Percentiles rank a stretch among this genome's conserved stretches.
These are phyloP conservation scores for Stenodema calcarata DNA, from an alignment of 2,888 invertebrate genomes.

Conservation along the genomic window DNA sequence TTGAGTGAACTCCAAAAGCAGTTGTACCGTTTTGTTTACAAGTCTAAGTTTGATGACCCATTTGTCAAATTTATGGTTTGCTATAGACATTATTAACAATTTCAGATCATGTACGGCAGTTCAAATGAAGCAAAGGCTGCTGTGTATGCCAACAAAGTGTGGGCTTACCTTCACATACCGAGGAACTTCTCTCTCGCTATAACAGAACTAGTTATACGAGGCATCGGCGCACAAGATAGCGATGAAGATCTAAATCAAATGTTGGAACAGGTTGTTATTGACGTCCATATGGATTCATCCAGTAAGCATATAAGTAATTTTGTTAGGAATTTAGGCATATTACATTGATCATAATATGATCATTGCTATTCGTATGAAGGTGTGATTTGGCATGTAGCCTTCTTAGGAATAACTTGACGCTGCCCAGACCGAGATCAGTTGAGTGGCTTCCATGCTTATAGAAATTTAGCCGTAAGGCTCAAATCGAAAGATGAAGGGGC, in stretches of 20 bases:
- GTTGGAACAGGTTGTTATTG: slow-evolving; percentile 34
- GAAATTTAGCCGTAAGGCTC: too few species aligned
- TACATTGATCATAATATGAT: too few species aligned
- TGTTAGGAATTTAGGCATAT: too few species aligned
- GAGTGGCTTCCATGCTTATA: too few species aligned
- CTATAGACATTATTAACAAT: neutral
- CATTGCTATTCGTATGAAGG: too few species aligned
- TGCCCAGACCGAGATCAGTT: too few species aligned
- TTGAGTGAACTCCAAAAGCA: too few species aligned
- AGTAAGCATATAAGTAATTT: too few species aligned
- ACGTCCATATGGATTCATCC: slow-evolving; percentile 52
- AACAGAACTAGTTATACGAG: slow-evolving; percentile 65
- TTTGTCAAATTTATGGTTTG: neutral
- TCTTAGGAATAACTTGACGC: too few species aligned
- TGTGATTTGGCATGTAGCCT: too few species aligned
- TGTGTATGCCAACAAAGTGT: slow-evolving; percentile 74
- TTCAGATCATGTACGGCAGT: slow-evolving; percentile 56
- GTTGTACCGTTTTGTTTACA: neutral
- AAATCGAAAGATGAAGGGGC: too few species aligned
- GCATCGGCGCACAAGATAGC: neutral
- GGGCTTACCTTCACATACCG: slow-evolving; percentile 78
- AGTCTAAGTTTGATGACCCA: neutral
- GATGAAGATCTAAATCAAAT: neutral
- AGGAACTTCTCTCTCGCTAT: slow-evolving; percentile 78
- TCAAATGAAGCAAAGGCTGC: slow-evolving; percentile 71